Evolutionary conservation across 1,140 invertebrate genomes (phyloP), one percentile per base, ranked within the genome.

Genomic region (Bombyx mori): DNA sequence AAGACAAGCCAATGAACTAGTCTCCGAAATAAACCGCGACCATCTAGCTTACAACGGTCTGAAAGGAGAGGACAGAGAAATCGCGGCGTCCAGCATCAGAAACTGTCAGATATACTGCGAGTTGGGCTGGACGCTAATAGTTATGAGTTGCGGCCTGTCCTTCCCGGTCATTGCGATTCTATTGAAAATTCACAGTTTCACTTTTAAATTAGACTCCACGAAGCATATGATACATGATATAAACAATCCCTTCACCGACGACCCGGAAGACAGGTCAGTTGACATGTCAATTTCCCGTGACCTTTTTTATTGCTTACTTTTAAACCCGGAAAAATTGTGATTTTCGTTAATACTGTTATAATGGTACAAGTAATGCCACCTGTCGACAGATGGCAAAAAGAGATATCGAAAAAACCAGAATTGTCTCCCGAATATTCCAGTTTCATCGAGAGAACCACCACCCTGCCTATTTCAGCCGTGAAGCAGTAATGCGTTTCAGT

Each of bases 141-240:
- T 50, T 8, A 3, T 50, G 7, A 7, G 7, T n/a, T 35, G 10
- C 12, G n/a, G 12, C 12, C 12, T 50, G 2, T 61, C 49, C 0
- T 79, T 75, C 47, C 74, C 74, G 6, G 2, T 67, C 0, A 68
- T 73, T 48, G 71, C 77, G 2, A 54, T 62, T 2, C 10, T 60
- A 1, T 42, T 60, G 7, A 78, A 61, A 53, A 44, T 70, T 0
- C 69, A 77, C 57, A 72, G 54, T 45, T 63, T 56, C 8, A n/a
- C 63, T 0, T 72, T 72, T 22, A 58, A 61, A n/a, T 62, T 60
- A 0, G 58, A 70, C 7, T 65, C 71, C 0, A 42, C 7, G 0
- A 69, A 63, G 43, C 68, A 77, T 50, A 77, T 80, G 73, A 56
- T 75, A 0, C 75, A 80, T 52, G 73, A 80, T n/a, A 7, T 73